Conservation (phyloP, 1,140 invertebrate genomes). For the Tetramorium simillimum region DNA sequence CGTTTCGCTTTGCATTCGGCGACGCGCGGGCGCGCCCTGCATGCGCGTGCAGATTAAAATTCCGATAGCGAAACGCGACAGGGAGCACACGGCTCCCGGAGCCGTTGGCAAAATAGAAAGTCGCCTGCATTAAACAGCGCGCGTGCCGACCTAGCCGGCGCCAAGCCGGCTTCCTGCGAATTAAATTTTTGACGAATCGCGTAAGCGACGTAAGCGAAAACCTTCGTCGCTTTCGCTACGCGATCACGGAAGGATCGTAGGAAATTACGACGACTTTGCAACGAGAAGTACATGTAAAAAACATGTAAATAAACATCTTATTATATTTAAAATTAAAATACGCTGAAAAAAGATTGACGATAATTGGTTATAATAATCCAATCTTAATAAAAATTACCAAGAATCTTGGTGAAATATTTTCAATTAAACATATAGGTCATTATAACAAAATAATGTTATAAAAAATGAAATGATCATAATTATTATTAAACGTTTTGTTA, state of each 20-base stretch:
- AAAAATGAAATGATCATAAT: no score
- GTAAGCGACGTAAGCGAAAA: background rate
- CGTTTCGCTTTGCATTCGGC: conserved; percentile 36
- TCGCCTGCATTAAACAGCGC: conserved; percentile 14
- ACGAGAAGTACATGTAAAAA: background rate
- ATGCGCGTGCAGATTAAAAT: conserved; percentile 33
- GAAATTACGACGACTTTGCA: background rate
- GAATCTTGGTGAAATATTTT: no score
- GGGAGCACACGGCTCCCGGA: background rate
- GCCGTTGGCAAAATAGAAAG: conserved; percentile 21
- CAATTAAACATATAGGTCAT: no score
- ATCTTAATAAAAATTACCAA: no score
- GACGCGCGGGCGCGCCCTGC: background rate
- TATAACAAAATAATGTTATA: no score
- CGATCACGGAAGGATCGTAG: background rate
- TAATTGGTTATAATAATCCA: no score
- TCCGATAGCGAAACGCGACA: conserved; percentile 27
- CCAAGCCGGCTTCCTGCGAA: background rate
- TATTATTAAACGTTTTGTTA: no score
- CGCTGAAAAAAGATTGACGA: no score
- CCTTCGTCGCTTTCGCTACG: no score
- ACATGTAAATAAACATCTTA: background rate
- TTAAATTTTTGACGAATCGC: conserved; percentile 23
- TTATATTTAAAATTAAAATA: no score
- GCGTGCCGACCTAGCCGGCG: background rate